Base-by-base conservation (phyloP, 2,888 invertebrate genomes). In the Coleophora flavipennella region DNA sequence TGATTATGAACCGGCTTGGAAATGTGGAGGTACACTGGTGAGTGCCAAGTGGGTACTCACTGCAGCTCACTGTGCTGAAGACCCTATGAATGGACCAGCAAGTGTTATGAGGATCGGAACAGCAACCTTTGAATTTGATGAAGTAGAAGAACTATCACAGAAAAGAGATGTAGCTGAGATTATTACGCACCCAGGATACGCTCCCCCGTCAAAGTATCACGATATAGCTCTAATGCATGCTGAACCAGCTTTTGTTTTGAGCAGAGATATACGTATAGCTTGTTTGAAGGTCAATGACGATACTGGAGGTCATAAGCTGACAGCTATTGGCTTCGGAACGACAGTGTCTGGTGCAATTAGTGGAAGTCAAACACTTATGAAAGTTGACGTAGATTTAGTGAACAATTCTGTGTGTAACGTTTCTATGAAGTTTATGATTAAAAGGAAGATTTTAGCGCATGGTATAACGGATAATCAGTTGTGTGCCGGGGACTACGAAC, bases 171-270 rank as follows among this genome's bases (percentile, higher is more conserved):
- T 90, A 1, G 64, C 62, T 0, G 53, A 77, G 25, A 67, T 79
- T 1, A 59, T 87, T 1, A 49, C 66, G 0, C 90, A 91, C 63
- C 89, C 90, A 0, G 61, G 73, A 1, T 90, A 88, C 55, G 76
- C 74, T 31, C 72, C 86, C 0, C 86, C 88, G 1, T 80, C 86
- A 0, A 85, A 85, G 50, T 85, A 81, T 36, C 85, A 92, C 53
- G 92, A 92, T 50, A 88, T 92, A 39, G 91, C 90, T 0, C 58
- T 92, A 8, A 74, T 92, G 48, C 84, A 76, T 57, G 67, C 91
- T 29, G 69, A 79, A 7, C 52, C 62, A 11, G 62, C 74, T 0
- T 88, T 89, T 8, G 52, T 66, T 1, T 68, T 90, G 6, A 85
- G 67, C 33, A 68, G 86, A 26, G 83, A 85, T 42, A 85, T 91